Evolutionary conservation across 2,113 vertebrate species (phyloP).

Genomic region (Oncorhynchus kisutch): DNA sequence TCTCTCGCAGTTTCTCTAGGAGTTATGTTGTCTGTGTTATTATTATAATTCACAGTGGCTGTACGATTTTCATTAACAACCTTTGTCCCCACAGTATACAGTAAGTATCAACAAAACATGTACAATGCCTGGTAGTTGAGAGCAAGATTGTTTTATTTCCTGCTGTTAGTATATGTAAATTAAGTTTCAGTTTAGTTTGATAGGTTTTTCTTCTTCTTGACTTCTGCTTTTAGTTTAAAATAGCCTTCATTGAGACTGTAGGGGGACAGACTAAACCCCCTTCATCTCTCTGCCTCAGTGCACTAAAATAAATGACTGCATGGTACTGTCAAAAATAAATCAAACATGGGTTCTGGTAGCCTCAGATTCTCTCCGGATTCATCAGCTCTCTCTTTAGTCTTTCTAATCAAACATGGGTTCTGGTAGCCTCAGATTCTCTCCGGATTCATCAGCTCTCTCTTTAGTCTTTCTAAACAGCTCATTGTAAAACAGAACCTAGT

Average conservation of each 20-base stretch:
- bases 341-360: conserved; percentile 4
- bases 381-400: background rate
- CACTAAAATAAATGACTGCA: conserved; percentile 28
- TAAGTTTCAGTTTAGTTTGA: background rate
- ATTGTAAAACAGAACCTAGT: background rate
- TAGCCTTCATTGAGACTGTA: background rate
- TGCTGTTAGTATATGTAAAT: background rate
- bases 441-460: conserved; percentile 1
- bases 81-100: background rate
- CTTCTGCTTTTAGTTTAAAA: too few species aligned
- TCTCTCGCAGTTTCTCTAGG: background rate
- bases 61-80: too few species aligned
- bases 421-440: background rate
- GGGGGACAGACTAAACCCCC: conserved; percentile 8
- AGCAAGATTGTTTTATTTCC: too few species aligned
- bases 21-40: too few species aligned
- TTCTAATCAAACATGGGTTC: conserved; percentile 7
- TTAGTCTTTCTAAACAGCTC: background rate
- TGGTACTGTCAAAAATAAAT: conserved; percentile 19
- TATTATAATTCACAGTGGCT: too few species aligned
- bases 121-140: background rate
- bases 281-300: conserved; percentile 3
- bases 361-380: conserved; percentile 1
- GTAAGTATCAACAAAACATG: background rate
- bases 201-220: too few species aligned